Conservation (phyloP, 2,888 invertebrate species). For the Idaea biselata region DNA sequence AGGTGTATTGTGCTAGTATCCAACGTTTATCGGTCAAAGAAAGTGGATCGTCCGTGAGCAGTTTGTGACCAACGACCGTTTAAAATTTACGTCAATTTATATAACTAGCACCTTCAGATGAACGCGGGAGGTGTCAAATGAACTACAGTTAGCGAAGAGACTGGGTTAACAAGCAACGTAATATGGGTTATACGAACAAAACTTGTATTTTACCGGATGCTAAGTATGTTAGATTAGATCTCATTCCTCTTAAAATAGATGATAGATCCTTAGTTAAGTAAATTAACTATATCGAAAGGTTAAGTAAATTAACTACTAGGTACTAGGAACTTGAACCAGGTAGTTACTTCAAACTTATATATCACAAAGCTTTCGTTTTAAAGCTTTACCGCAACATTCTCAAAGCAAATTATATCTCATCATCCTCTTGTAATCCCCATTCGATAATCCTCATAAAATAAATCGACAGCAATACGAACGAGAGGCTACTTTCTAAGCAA, state of each 20-base stretch:
- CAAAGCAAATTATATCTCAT: conserved; percentile 16
- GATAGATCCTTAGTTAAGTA: not conserved
- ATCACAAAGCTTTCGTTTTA: not conserved
- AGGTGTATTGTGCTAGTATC: conserved; percentile 38
- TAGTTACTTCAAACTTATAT: not conserved
- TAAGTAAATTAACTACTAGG: too few relatives aligned
- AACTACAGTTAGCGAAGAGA: conserved; percentile 70
- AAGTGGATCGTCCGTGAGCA: conserved; percentile 49
- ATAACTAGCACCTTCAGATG: conserved; percentile 66
- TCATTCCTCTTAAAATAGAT: not conserved
- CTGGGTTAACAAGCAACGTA: conserved; percentile 60
- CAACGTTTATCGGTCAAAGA: conserved; percentile 56
- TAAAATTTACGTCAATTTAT: conserved; percentile 67
- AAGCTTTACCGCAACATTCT: conserved; percentile 10
- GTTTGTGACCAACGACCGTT: conserved; percentile 46
- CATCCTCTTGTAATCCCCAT: conserved; percentile 61
- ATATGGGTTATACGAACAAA: conserved; percentile 45
- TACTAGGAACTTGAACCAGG: too few relatives aligned
- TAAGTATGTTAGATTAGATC: not conserved
- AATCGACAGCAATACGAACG: conserved; percentile 49
- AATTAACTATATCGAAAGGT: too few relatives aligned
- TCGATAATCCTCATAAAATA: conserved; percentile 56
- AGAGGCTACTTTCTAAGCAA: conserved; percentile 72
- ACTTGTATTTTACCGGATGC: not conserved
- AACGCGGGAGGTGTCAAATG: conserved; percentile 59